These are phyloP conservation scores for Anomalospiza imberbis DNA, from an alignment of 2,797 vertebrate species.

Conservation along the genomic window DNA sequence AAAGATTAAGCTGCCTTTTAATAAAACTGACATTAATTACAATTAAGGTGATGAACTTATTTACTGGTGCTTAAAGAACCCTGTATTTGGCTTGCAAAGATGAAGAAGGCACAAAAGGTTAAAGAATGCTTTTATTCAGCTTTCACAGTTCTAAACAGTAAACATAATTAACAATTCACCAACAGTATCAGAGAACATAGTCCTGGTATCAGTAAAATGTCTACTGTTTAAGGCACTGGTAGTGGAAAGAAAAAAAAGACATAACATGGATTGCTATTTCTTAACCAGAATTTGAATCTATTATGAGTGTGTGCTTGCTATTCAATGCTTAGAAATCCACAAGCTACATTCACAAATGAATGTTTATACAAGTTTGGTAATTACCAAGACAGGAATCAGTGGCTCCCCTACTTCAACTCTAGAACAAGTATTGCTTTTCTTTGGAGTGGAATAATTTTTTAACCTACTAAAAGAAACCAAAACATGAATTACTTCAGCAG, in stretches of 20 bases:
- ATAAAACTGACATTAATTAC: not conserved
- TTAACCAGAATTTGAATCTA: not conserved
- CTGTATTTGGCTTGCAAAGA: not conserved
- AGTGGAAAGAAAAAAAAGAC: not conserved
- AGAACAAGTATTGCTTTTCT: constrained; percentile 10
- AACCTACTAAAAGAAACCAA: not conserved
- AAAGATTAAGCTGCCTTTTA: not conserved
- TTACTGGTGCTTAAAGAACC: not conserved
- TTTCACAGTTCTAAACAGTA: constrained; percentile 57
- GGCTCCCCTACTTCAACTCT: not conserved
- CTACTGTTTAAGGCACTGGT: constrained; percentile 65
- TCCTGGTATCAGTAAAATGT: constrained; percentile 34
- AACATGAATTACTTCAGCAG: not conserved
- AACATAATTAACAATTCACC: constrained; percentile 33
- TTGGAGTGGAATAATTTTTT: constrained; percentile 4
- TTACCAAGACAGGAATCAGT: not conserved
- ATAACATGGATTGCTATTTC: not conserved
- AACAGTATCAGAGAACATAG: not conserved
- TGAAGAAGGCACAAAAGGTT: not conserved
- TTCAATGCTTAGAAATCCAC: not conserved
- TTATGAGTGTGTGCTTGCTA: not conserved
- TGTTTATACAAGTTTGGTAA: not conserved
- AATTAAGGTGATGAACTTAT: not conserved
- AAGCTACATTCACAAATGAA: not conserved
- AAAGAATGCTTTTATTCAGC: constrained; percentile 61